Conservation (phyloP, 2,113 vertebrate genomes). For the Myrmophylax atrothorax region DNA sequence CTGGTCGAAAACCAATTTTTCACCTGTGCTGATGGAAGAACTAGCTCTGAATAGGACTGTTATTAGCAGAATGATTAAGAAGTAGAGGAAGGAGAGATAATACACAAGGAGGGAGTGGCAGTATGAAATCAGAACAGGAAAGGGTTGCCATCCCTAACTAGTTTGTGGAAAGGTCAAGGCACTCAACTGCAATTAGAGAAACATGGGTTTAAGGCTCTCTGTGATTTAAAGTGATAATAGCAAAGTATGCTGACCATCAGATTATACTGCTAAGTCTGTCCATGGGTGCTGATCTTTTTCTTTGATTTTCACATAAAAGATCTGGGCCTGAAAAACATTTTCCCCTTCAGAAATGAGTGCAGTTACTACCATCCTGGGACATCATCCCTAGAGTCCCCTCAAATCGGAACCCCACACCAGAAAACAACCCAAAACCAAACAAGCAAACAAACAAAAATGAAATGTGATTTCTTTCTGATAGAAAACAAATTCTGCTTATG, state of each 20-base stretch:
- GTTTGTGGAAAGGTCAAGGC: background rate
- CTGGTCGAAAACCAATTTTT: background rate
- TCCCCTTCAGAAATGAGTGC: background rate
- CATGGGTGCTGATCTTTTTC: background rate
- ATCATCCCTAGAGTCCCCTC: accelerated
- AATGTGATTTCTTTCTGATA: background rate
- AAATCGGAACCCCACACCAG: background rate
- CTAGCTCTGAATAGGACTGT: background rate
- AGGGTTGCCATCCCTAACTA: background rate
- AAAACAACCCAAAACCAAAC: background rate
- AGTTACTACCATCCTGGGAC: background rate
- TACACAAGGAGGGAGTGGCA: background rate
- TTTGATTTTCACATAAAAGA: background rate
- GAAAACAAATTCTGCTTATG: background rate
- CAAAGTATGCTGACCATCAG: background rate
- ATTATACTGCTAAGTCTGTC: background rate
- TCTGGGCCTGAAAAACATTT: background rate
- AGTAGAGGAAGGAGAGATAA: background rate
- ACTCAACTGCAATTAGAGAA: background rate
- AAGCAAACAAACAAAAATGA: background rate
- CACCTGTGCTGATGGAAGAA: background rate
- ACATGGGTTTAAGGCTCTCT: background rate
- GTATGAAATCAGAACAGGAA: background rate
- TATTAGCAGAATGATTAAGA: background rate
- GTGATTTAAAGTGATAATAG: background rate